Percentiles rank a stretch among this genome's conserved stretches.
Conservation (phyloP, 1,140 invertebrate species). For the Ooceraea biroi region DNA sequence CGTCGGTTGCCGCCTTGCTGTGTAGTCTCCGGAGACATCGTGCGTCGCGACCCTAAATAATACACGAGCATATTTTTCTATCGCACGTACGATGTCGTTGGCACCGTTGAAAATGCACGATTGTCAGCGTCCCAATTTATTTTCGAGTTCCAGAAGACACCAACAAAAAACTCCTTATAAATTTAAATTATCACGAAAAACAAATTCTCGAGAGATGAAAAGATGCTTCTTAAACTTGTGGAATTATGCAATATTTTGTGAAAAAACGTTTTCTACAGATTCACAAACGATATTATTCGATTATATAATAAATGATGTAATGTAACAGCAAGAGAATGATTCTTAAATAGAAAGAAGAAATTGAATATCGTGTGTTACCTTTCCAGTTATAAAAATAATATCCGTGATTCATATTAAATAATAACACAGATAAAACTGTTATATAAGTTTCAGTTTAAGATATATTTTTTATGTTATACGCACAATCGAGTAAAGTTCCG, state of each 20-base stretch:
- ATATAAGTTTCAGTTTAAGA: neutral
- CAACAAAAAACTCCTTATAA: conserved; percentile 23
- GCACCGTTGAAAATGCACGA: conserved; percentile 63
- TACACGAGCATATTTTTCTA: conserved; percentile 82
- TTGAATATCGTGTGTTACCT: too few relatives aligned
- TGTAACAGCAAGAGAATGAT: too few relatives aligned
- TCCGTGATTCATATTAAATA: too few relatives aligned
- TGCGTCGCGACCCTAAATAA: conserved; percentile 80
- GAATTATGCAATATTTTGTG: neutral
- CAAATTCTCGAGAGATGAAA: neutral
- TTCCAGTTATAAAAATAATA: too few relatives aligned
- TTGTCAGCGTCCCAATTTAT: conserved; percentile 75
- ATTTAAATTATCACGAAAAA: conserved; percentile 36
- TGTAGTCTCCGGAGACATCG: conserved; percentile 78
- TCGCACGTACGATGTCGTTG: conserved; percentile 71
- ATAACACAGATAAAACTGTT: neutral
- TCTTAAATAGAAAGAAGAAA: too few relatives aligned
- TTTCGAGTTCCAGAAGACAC: conserved; percentile 18
- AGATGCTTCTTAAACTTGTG: neutral
- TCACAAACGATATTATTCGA: neutral
- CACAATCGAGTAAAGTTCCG: conserved; percentile 51
- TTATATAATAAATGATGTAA: neutral
- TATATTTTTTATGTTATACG: conserved; percentile 11
- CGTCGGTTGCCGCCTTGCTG: conserved; percentile 75
- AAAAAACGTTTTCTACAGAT: neutral